Evolutionary conservation across 2,888 invertebrate species (phyloP).

Genomic region (Palloptera scutellata): DNA sequence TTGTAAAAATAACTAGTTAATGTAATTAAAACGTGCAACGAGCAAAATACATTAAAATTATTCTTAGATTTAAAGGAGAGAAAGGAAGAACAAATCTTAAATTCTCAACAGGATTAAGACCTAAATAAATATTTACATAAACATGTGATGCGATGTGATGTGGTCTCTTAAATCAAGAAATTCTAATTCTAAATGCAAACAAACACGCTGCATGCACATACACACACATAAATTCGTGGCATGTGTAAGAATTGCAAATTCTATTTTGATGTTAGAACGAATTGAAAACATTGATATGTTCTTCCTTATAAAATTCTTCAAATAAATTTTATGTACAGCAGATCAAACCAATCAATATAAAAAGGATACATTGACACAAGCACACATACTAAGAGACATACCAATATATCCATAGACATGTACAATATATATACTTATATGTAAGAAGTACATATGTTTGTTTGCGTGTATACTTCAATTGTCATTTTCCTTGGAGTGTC

Average conservation of each 20-base stretch:
- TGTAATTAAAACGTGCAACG: neutral
- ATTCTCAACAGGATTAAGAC: conserved; percentile 35
- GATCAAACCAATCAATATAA: conserved; percentile 37
- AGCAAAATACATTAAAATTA: neutral
- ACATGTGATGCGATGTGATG: too few relatives aligned
- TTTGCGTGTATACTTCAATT: conserved; percentile 33
- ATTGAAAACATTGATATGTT: neutral
- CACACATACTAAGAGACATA: neutral
- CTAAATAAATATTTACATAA: conserved; percentile 55
- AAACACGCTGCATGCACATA: neutral
- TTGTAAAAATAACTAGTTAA: neutral
- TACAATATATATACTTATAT: too few relatives aligned
- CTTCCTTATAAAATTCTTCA: conserved; percentile 25
- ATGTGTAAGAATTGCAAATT: conserved; percentile 24
- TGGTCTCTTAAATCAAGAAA: too few relatives aligned
- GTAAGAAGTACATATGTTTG: neutral
- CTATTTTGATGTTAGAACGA: too few relatives aligned
- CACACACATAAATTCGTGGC: conserved; percentile 34
- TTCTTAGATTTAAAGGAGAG: too few relatives aligned
- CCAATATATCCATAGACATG: too few relatives aligned
- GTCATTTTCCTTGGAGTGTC: conserved; percentile 29
- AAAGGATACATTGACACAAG: neutral
- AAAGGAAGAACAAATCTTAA: too few relatives aligned
- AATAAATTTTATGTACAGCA: conserved; percentile 22
- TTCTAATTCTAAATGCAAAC: neutral